Evolutionary conservation across 1,140 invertebrate genomes (phyloP), one percentile per base, ranked within the genome.

Genomic region (Phenacoccus solenopsis): DNA sequence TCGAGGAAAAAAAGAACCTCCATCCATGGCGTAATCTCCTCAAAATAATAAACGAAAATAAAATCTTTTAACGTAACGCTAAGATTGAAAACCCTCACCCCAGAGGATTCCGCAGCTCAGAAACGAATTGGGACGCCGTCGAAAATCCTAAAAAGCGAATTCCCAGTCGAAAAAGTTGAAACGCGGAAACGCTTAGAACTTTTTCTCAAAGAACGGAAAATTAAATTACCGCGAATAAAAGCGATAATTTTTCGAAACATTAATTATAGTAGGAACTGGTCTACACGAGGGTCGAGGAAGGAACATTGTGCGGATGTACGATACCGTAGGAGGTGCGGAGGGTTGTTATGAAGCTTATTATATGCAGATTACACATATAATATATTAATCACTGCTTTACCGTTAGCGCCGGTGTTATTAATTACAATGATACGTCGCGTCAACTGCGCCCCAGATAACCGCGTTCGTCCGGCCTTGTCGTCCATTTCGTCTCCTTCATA

Each of bases 331-430:
- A 25, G 21, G 59, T 24, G 59, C 9, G 59, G 32, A 10, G 59
- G 10, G 9, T 59, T 59, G 20, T 24, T 24, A 25, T 64, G 25
- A 4, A 10, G 59, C 59, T 64, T 27, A 64, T 64, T 64, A 64
- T 64, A 64, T 64, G 59, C 59, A 64, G 59, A 64, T 64, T 64
- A 64, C 59, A 64, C 59, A 64, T 64, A 27, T 64, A 64, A 64
- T 64, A 64, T 64, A 64, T 64, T 64, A 64, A 64, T 64, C 59
- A 64, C 59, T 10, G 21, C 25, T 64, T 64, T 64, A 64, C 22
- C 25, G 59, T 24, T 64, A 25, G 10, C 12, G 22, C 25, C 9
- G 59, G 12, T 10, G 59, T 24, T 64, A 64, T 64, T 64, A 64
- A 64, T 64, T 16, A 64, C 59, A 64, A 64, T 64, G 59, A 64